Percentiles rank a stretch among this genome's conserved stretches.
These are phyloP conservation scores for Schrankia costaestrigalis DNA, from an alignment of 2,888 invertebrate genomes.

Conservation along the genomic window DNA sequence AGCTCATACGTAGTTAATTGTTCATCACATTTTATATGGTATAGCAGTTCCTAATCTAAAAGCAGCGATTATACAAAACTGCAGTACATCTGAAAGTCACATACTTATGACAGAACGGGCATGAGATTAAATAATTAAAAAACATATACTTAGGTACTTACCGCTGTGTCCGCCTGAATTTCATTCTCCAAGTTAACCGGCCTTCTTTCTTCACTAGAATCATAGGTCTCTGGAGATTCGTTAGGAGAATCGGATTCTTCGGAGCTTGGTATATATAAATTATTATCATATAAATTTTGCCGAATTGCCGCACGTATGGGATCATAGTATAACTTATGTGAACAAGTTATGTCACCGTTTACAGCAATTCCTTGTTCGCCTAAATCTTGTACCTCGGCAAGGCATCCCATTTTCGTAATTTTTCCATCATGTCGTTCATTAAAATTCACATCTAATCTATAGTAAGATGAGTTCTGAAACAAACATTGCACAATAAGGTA, in stretches of 20 bases:
- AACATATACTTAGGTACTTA: constrained; percentile 41
- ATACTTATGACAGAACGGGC: too few relatives aligned
- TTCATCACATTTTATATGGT: too few relatives aligned
- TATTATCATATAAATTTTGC: too few relatives aligned
- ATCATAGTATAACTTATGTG: too few relatives aligned
- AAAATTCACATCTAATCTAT: constrained; percentile 50
- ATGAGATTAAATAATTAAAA: too few relatives aligned
- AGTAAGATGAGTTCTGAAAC: constrained; percentile 49
- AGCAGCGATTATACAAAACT: too few relatives aligned
- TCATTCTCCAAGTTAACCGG: constrained; percentile 65
- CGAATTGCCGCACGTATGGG: too few relatives aligned
- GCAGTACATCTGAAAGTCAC: too few relatives aligned
- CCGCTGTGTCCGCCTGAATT: constrained; percentile 54
- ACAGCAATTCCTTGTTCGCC: constrained; percentile 39
- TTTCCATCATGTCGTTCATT: constrained; percentile 43
- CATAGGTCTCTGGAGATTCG: constrained; percentile 14
- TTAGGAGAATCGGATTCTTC: constrained; percentile 22
- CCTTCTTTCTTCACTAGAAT: constrained; percentile 28
- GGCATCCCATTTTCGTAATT: constrained; percentile 54
- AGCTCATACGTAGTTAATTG: too few relatives aligned
- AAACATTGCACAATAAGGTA: constrained; percentile 3
- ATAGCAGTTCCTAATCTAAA: too few relatives aligned
- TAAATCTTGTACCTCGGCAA: constrained; percentile 45
- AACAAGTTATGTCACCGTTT: too few relatives aligned
- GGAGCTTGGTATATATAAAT: too few relatives aligned